Conservation (phyloP, 2,113 vertebrate genomes). For the Poicephalus gulielmi region DNA sequence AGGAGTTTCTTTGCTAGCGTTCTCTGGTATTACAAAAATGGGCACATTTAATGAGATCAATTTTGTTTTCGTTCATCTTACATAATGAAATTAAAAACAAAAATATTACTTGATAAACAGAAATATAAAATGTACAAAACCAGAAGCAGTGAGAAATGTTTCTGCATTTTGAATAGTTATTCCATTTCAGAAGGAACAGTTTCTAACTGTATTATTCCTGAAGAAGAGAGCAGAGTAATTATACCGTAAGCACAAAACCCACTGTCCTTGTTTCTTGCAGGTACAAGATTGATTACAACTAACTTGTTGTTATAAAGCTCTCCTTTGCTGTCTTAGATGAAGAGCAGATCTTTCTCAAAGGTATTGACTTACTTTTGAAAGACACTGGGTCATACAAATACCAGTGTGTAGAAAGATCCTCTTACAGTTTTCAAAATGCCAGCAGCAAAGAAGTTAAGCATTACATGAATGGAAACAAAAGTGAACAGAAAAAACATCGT, state of each 20-base stretch:
- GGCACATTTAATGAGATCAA: background rate
- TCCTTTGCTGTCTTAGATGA: conserved; percentile 37
- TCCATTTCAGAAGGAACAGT: background rate
- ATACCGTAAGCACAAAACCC: conserved; percentile 9
- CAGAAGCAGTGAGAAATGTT: background rate
- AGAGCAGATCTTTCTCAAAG: conserved; percentile 65
- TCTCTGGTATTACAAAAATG: background rate
- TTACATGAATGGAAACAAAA: background rate
- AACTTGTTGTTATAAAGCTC: conserved; percentile 42
- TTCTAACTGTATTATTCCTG: conserved; percentile 43
- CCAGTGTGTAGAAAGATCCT: conserved; percentile 32
- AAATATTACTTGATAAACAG: background rate
- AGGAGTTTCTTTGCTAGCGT: background rate
- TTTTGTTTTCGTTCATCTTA: background rate
- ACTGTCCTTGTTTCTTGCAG: conserved; percentile 19
- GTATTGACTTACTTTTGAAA: conserved; percentile 58
- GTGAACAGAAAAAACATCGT: background rate
- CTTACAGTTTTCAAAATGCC: background rate
- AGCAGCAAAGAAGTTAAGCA: background rate
- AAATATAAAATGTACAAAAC: background rate
- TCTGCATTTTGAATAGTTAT: background rate
- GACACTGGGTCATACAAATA: conserved; percentile 8
- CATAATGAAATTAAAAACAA: background rate
- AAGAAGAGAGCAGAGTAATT: background rate
- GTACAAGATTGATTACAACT: conserved; percentile 15